phyloP scores from a whole-genome alignment of 2,888 invertebrate genomes.

The Gandaritis pyraliata region DNA sequence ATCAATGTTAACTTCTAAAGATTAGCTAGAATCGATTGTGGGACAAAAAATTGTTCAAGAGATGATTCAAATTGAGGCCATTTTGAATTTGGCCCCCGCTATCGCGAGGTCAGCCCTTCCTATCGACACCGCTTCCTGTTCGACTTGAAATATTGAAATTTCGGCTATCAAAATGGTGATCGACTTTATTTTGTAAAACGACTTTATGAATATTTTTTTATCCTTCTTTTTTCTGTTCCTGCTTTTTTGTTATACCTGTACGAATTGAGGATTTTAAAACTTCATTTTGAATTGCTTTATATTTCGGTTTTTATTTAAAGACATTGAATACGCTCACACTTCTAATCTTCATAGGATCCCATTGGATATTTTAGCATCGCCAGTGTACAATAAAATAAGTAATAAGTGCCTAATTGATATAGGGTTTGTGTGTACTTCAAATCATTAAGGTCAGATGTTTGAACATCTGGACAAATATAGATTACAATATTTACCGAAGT shows the following conservation, averaged over 20 bases:
- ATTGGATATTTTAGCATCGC: too few relatives aligned
- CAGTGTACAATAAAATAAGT: too few relatives aligned
- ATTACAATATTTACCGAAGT: constrained; percentile 37
- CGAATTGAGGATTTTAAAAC: too few relatives aligned
- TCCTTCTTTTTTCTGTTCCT: not conserved
- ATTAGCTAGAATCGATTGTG: constrained; percentile 14
- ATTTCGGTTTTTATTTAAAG: too few relatives aligned
- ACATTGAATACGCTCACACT: too few relatives aligned
- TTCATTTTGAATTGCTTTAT: too few relatives aligned
- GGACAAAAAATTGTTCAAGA: constrained; percentile 23
- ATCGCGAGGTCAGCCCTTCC: constrained; percentile 71
- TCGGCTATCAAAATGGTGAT: constrained; percentile 22
- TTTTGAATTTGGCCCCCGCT: constrained; percentile 30
- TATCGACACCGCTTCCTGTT: constrained; percentile 68
- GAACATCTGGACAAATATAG: constrained; percentile 40
- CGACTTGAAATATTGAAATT: constrained; percentile 51
- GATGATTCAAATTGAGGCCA: constrained; percentile 28
- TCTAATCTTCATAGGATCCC: too few relatives aligned
- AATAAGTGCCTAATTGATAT: constrained; percentile 15
- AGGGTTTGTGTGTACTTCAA: constrained; percentile 23
- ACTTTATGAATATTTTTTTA: not conserved
- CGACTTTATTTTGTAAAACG: constrained; percentile 14
- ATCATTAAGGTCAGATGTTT: constrained; percentile 39
- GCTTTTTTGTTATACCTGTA: too few relatives aligned
- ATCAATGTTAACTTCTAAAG: constrained; percentile 14